Percentiles rank a stretch among this genome's conserved stretches.
Evolutionary conservation across 1,140 invertebrate species (phyloP).

Genomic region (Colletes latitarsis): DNA sequence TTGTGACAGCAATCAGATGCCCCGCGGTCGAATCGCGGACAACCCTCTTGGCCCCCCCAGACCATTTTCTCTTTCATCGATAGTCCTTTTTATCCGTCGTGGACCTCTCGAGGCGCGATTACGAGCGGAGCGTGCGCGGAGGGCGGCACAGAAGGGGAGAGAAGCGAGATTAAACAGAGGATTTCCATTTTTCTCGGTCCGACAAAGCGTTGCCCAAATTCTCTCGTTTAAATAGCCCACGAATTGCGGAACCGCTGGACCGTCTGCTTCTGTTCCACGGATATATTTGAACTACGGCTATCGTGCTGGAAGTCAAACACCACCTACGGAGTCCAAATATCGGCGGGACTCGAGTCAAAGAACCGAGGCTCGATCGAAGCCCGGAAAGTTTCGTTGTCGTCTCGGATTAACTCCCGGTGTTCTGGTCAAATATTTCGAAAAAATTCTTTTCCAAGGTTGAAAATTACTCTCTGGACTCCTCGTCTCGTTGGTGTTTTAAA

Average conservation of each 20-base stretch:
- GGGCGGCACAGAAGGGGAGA: not conserved
- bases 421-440: too few relatives aligned
- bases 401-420: too few relatives aligned
- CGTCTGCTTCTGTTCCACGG: not conserved
- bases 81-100: too few relatives aligned
- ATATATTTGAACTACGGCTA: conserved; percentile 21
- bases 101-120: conserved; percentile 9
- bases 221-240: not conserved
- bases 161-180: not conserved
- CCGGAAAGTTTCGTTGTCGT: not conserved
- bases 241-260: not conserved
- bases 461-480: too few relatives aligned
- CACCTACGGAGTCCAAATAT: not conserved
- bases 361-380: conserved; percentile 2
- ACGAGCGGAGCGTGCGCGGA: not conserved
- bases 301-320: conserved; percentile 27
- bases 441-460: too few relatives aligned
- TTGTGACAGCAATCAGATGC: conserved; percentile 79
- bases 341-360: not conserved
- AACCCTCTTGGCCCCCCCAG: not conserved
- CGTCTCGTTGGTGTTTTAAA: too few relatives aligned
- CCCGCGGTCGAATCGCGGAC: conserved; percentile 64
- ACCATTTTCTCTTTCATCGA: not conserved
- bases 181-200: not conserved
- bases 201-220: not conserved